These are phyloP conservation scores for Temnothorax curvispinosus DNA, from an alignment of 1,140 invertebrate species.

Conservation along the genomic window DNA sequence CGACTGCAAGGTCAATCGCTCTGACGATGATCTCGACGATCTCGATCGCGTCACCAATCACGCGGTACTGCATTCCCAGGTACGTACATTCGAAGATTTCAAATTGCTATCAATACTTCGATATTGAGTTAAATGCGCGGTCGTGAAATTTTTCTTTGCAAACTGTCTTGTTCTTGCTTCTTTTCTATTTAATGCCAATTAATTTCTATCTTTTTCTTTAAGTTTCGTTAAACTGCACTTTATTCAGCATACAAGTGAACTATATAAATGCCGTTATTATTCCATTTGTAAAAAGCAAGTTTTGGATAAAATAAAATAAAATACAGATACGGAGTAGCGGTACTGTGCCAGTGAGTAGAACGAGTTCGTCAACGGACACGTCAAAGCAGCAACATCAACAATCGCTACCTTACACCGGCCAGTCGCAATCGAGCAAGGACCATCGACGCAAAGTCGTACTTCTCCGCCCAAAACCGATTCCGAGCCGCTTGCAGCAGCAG, in stretches of 20 bases:
- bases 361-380: conserved; percentile 81
- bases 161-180: background rate
- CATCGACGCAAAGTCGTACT: conserved; percentile 81
- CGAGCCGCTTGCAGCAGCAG: conserved; percentile 86
- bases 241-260: too few species aligned
- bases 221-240: background rate
- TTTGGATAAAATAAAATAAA: conserved; percentile 2
- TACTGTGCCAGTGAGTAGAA: conserved; percentile 74
- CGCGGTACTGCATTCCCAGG: conserved; percentile 89
- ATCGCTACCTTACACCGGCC: conserved; percentile 65
- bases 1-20: conserved; percentile 93
- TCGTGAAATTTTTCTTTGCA: background rate
- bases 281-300: background rate
- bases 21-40: conserved; percentile 93
- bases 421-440: conserved; percentile 77
- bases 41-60: conserved; percentile 93
- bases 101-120: background rate
- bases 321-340: conserved; percentile 75
- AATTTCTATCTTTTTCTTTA: background rate
- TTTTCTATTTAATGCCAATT: background rate
- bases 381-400: conserved; percentile 76
- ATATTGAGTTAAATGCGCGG: background rate
- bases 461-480: conserved; percentile 87
- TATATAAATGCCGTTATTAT: background rate
- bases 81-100: conserved; percentile 62